These are phyloP conservation scores for Zaprionus ornatus DNA, from an alignment of 1,140 invertebrate species.

Conservation along the genomic window DNA sequence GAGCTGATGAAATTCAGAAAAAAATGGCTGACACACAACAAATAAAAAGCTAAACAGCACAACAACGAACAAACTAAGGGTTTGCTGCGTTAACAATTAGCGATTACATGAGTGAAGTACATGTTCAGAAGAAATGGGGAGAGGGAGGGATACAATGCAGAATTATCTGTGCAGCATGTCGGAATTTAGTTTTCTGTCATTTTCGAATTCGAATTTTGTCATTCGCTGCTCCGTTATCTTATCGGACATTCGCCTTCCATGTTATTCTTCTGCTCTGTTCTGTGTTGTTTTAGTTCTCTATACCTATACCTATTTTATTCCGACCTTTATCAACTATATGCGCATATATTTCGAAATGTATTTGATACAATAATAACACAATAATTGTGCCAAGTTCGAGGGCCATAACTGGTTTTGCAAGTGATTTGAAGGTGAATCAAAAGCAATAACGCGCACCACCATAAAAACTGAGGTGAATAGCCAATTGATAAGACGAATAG, in stretches of 20 bases:
- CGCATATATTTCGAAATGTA: conserved; percentile 27
- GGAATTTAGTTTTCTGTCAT: conserved; percentile 22
- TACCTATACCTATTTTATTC: not conserved
- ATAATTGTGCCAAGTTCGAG: conserved; percentile 62
- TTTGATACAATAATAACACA: conserved; percentile 12
- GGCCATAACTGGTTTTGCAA: conserved; percentile 60
- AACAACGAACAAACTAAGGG: not conserved
- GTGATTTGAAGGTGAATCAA: conserved; percentile 60
- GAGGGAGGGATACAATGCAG: not conserved
- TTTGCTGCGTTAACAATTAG: conserved; percentile 16
- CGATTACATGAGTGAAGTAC: conserved; percentile 12
- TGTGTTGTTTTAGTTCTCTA: not conserved
- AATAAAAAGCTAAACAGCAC: not conserved
- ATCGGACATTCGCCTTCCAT: conserved; percentile 61
- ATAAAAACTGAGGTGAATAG: conserved; percentile 11
- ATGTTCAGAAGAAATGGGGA: not conserved
- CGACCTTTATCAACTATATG: not conserved
- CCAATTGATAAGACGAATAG: conserved; percentile 53
- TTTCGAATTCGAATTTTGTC: conserved; percentile 41
- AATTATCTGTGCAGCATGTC: not conserved
- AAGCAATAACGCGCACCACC: not conserved
- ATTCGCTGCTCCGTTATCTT: conserved; percentile 54
- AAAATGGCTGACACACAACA: conserved; percentile 5
- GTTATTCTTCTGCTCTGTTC: conserved; percentile 28
- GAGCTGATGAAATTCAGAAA: conserved; percentile 33